Percentiles rank a stretch among this genome's conserved stretches.
Conservation (phyloP, 2,797 vertebrate species). For the Cercopithecus diana region DNA sequence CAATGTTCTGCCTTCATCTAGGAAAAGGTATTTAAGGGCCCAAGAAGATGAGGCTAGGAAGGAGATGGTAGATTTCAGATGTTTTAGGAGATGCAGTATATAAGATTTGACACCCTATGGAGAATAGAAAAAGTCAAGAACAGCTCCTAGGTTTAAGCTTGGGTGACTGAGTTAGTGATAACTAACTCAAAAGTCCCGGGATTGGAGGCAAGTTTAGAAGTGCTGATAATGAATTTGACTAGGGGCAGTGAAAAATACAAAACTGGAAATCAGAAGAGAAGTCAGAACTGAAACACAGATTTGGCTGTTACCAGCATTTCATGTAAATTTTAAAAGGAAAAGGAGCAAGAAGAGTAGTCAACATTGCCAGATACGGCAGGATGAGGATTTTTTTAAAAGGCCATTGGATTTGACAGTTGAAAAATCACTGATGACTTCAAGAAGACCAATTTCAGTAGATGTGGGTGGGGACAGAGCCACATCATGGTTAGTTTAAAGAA, state of each 20-base stretch:
- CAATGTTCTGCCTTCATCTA: background rate
- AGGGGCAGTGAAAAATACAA: background rate
- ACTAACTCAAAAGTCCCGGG: background rate
- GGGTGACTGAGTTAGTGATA: background rate
- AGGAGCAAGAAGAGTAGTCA: background rate
- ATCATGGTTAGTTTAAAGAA: background rate
- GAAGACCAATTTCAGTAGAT: background rate
- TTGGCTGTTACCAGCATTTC: slow-evolving; percentile 1
- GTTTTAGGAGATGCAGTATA: background rate
- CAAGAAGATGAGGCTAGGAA: background rate
- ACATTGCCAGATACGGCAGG: background rate
- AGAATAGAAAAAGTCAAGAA: background rate
- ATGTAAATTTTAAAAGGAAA: background rate
- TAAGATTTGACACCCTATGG: background rate
- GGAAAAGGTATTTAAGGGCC: background rate
- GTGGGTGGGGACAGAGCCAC: background rate
- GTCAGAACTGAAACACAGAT: background rate
- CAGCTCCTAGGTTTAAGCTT: background rate
- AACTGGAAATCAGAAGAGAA: background rate
- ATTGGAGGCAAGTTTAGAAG: background rate
- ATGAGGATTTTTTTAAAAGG: background rate
- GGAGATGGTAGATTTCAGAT: background rate
- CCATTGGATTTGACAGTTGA: background rate
- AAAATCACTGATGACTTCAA: background rate
- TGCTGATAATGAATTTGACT: background rate